These are phyloP conservation scores for Sphinx pinastri DNA, from an alignment of 2,888 invertebrate species.

Conservation along the genomic window DNA sequence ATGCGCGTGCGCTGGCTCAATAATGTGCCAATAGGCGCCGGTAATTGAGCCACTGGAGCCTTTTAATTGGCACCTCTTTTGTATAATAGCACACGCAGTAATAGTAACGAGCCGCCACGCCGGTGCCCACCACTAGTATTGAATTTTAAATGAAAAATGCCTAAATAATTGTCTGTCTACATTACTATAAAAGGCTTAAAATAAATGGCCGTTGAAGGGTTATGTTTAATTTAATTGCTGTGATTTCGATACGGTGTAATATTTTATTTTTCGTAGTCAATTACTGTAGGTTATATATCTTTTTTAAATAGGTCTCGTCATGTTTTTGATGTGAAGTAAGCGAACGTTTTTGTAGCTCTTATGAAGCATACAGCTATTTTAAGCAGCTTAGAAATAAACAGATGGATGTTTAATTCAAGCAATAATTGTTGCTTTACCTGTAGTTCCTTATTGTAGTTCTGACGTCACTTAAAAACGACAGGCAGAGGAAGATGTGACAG, in stretches of 20 bases:
- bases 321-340: too few relatives aligned
- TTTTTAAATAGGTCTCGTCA: too few relatives aligned
- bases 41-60: conserved; percentile 65
- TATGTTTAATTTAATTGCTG: conserved; percentile 22
- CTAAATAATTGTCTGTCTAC: conserved; percentile 37
- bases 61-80: conserved; percentile 70
- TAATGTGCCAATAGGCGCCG: conserved; percentile 55
- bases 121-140: conserved; percentile 29
- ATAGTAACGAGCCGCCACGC: conserved; percentile 42
- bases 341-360: too few relatives aligned
- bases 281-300: not conserved
- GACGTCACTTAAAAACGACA: too few relatives aligned
- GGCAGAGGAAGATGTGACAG: too few relatives aligned
- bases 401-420: too few relatives aligned
- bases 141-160: conserved; percentile 40
- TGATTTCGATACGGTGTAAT: not conserved
- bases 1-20: conserved; percentile 48
- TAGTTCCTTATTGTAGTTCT: too few relatives aligned
- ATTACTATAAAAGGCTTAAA: conserved; percentile 4
- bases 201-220: not conserved
- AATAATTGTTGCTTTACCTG: too few relatives aligned
- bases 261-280: not conserved
- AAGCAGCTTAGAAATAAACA: too few relatives aligned
- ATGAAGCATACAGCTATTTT: too few relatives aligned
- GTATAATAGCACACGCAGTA: conserved; percentile 61